Percentiles rank a stretch among this genome's conserved stretches.
phyloP scores from a whole-genome alignment of 2,113 vertebrate species.

The Rhinolophus sinicus region DNA sequence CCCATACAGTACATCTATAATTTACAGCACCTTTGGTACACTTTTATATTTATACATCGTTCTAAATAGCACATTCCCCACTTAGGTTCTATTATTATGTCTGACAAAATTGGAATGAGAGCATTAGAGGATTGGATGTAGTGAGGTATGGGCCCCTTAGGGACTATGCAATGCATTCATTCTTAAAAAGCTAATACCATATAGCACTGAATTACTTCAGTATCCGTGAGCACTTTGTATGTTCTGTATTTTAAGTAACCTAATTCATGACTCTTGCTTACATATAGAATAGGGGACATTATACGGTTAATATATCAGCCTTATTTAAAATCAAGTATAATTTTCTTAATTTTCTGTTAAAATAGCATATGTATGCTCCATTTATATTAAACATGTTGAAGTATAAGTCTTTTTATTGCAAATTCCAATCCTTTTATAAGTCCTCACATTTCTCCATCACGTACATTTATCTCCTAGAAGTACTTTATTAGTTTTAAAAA shows the following conservation, averaged over 20 bases:
- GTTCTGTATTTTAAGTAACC: constrained; percentile 69
- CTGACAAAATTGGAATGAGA: constrained; percentile 77
- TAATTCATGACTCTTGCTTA: constrained; percentile 41
- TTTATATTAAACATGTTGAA: constrained; percentile 50
- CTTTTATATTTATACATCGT: constrained; percentile 76
- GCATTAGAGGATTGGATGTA: constrained; percentile 73
- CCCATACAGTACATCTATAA: neutral
- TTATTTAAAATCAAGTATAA: constrained; percentile 59
- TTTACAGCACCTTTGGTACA: constrained; percentile 35
- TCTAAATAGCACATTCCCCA: constrained; percentile 62
- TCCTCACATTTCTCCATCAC: neutral
- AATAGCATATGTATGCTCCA: neutral
- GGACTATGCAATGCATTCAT: constrained; percentile 47
- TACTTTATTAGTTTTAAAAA: neutral
- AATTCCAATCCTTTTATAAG: neutral
- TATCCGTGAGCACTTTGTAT: constrained; percentile 54
- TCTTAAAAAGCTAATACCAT: constrained; percentile 69
- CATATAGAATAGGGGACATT: constrained; percentile 3
- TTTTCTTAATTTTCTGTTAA: constrained; percentile 3
- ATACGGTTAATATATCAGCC: neutral
- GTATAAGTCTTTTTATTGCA: neutral
- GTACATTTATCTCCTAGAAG: neutral
- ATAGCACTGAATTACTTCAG: constrained; percentile 63
- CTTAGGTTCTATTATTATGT: constrained; percentile 66
- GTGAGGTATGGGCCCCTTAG: constrained; percentile 68